phyloP scores from a whole-genome alignment of 1,140 invertebrate genomes.

The Orchesella cincta region DNA sequence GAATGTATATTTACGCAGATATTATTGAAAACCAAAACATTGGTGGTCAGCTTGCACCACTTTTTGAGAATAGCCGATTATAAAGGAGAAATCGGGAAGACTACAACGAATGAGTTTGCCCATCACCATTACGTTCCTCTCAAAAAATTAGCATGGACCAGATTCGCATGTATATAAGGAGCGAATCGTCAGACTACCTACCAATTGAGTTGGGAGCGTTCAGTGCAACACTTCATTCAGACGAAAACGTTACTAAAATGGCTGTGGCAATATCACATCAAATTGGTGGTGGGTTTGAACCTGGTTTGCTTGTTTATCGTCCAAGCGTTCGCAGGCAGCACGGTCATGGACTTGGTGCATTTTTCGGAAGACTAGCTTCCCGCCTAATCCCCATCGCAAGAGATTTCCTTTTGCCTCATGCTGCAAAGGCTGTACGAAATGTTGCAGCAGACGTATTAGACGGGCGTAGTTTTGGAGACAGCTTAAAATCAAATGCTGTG shows the following conservation, averaged over 20 bases:
- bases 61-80: background rate
- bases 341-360: background rate
- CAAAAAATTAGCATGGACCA: background rate
- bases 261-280: background rate
- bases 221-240: conserved; percentile 27
- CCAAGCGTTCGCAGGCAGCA: background rate
- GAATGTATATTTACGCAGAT: conserved; percentile 13
- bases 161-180: conserved; percentile 28
- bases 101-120: background rate
- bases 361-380: background rate
- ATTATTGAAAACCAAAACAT: conserved; percentile 28
- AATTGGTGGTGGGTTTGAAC: background rate
- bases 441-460: background rate
- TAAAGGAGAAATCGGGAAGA: background rate
- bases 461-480: background rate
- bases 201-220: conserved; percentile 5
- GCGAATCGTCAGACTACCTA: background rate
- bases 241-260: conserved; percentile 9
- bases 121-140: background rate
- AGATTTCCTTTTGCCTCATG: background rate
- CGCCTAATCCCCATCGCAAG: background rate
- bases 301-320: background rate
- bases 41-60: background rate
- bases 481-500: background rate
- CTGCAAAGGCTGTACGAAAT: background rate